Percentiles rank a stretch among this genome's conserved stretches.
Evolutionary conservation across 1,140 invertebrate species (phyloP).

Genomic region (Trichogramma pretiosum): DNA sequence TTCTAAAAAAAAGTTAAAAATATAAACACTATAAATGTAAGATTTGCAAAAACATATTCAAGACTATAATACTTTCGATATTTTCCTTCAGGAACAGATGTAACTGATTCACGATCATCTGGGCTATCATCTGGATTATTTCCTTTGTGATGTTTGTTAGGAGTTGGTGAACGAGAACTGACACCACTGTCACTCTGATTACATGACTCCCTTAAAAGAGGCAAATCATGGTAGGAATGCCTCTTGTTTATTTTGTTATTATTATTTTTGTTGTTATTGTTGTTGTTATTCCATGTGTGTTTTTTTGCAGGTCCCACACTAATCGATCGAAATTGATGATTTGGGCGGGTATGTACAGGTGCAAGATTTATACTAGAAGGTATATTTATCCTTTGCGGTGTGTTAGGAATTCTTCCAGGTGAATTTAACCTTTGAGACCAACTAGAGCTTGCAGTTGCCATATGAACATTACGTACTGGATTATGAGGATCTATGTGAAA

Average conservation of each 20-base stretch:
- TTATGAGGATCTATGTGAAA: slow-evolving; percentile 34
- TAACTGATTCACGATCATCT: slow-evolving; percentile 39
- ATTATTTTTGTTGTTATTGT: slow-evolving; percentile 17
- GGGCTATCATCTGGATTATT: slow-evolving; percentile 38
- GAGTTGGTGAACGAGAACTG: slow-evolving; percentile 39
- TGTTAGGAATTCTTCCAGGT: slow-evolving; percentile 17
- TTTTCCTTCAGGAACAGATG: slow-evolving; percentile 30
- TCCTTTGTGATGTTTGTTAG: slow-evolving; percentile 31
- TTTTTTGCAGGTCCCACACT: slow-evolving; percentile 31
- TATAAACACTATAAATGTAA: background rate
- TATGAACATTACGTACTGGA: slow-evolving; percentile 27
- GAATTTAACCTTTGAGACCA: slow-evolving; percentile 30
- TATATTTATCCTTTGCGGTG: slow-evolving; percentile 10
- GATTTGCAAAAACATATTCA: too few species aligned
- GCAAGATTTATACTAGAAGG: slow-evolving; percentile 1
- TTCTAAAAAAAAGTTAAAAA: slow-evolving; percentile 4
- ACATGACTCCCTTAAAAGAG: slow-evolving; percentile 27
- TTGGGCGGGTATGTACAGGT: slow-evolving; percentile 8
- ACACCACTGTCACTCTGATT: slow-evolving; percentile 37
- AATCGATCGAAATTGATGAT: slow-evolving; percentile 29
- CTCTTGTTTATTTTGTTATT: slow-evolving; percentile 29
- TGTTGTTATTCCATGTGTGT: slow-evolving; percentile 31
- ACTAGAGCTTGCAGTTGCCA: slow-evolving; percentile 20
- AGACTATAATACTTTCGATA: slow-evolving; percentile 26
- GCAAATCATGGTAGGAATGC: slow-evolving; percentile 25